These are phyloP conservation scores for Apeira syringaria DNA, from an alignment of 2,888 invertebrate species.

Conservation along the genomic window DNA sequence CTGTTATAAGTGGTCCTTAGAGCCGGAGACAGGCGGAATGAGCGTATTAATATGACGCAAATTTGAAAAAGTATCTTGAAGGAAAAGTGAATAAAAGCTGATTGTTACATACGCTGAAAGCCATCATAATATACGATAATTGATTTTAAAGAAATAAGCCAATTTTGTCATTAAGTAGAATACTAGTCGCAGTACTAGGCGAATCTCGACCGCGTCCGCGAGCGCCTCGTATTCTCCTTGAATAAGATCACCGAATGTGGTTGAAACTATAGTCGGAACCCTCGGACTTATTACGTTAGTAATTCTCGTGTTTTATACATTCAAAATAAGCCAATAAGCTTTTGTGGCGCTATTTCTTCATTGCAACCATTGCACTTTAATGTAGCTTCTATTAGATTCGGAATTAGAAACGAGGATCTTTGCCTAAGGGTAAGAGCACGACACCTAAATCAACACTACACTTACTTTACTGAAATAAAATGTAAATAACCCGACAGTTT, in stretches of 20 bases:
- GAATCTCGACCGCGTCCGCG: too few species aligned
- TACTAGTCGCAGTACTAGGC: too few species aligned
- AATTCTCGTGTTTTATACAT: too few species aligned
- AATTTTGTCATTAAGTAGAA: too few species aligned
- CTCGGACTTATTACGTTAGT: too few species aligned
- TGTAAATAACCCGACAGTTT: conserved; percentile 24
- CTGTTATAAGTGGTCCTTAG: conserved; percentile 37
- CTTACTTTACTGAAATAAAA: conserved; percentile 22
- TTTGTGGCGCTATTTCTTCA: not conserved
- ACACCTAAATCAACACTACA: conserved; percentile 21
- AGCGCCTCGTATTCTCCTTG: too few species aligned
- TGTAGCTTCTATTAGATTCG: conserved; percentile 5
- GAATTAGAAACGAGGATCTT: conserved; percentile 11
- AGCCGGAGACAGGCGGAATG: conserved; percentile 7
- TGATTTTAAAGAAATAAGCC: not conserved
- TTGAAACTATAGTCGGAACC: too few species aligned
- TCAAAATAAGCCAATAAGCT: too few species aligned
- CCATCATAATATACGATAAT: not conserved
- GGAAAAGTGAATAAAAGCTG: not conserved
- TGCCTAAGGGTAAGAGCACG: conserved; percentile 7
- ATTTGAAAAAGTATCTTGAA: not conserved
- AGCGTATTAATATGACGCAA: too few species aligned
- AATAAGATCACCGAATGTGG: too few species aligned
- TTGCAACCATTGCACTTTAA: conserved; percentile 12
- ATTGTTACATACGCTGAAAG: not conserved